Evolutionary conservation across 2,888 invertebrate species (phyloP).

Genomic region (Agonopterix arenella): DNA sequence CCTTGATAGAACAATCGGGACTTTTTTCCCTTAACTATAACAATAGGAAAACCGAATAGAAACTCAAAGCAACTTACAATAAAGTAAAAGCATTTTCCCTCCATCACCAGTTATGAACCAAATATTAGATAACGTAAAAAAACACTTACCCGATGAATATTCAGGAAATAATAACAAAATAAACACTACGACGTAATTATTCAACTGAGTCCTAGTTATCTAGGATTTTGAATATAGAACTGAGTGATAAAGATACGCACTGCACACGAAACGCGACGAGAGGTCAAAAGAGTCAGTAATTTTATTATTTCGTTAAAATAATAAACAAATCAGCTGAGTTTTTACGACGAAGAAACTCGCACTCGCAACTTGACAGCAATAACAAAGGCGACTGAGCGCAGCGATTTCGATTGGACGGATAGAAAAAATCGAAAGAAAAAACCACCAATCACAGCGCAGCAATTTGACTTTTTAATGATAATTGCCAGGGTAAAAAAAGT

Average conservation of each 20-base stretch:
- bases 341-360: slow-evolving; percentile 1
- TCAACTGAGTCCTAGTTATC: slow-evolving; percentile 8
- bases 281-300: slow-evolving; percentile 7
- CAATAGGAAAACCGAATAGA: background rate
- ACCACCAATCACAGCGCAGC: slow-evolving; percentile 3
- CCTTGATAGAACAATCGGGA: background rate
- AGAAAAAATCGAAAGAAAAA: slow-evolving; percentile 6
- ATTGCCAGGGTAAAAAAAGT: too few relatives aligned
- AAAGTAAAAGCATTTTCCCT: background rate
- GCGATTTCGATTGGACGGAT: slow-evolving; percentile 5
- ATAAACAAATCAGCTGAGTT: slow-evolving; percentile 10
- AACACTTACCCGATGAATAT: slow-evolving; percentile 5
- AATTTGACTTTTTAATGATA: too few relatives aligned
- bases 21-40: background rate
- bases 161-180: slow-evolving; percentile 6
- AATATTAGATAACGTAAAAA: slow-evolving; percentile 7
- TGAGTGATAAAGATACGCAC: slow-evolving; percentile 7
- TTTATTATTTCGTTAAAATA: slow-evolving; percentile 3
- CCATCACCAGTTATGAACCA: background rate
- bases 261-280: slow-evolving; percentile 16
- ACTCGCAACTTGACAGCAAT: slow-evolving; percentile 2
- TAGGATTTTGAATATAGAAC: slow-evolving; percentile 5
- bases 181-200: slow-evolving; percentile 5
- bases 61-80: too few relatives aligned
- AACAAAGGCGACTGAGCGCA: slow-evolving; percentile 3